Evolutionary conservation across 2,888 invertebrate species (phyloP).

Genomic region (Hirtodrosophila confusa): DNA sequence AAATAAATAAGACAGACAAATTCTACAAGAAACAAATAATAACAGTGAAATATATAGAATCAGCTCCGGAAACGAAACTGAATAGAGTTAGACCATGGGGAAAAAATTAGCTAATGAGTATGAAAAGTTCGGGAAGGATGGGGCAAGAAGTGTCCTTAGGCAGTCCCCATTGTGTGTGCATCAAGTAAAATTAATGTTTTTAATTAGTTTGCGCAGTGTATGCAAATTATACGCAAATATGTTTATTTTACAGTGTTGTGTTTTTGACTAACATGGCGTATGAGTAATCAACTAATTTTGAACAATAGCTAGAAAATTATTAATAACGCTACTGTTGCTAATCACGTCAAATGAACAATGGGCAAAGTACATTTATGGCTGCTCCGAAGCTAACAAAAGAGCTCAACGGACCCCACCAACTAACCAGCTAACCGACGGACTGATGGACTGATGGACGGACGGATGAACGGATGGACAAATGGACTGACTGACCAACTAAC

Average conservation of each 20-base stretch:
- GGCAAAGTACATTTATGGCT: slow-evolving; percentile 39
- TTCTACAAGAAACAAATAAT: no score
- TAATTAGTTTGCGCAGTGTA: background rate
- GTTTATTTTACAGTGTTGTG: slow-evolving; percentile 6
- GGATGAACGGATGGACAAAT: slow-evolving; percentile 10
- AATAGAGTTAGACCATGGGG: no score
- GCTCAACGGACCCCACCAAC: slow-evolving; percentile 9
- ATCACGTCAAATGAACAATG: slow-evolving; percentile 67
- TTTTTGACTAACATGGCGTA: slow-evolving; percentile 32
- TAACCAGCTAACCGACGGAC: slow-evolving; percentile 24
- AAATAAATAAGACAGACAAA: no score
- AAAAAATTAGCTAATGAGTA: no score
- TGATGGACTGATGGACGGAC: slow-evolving; percentile 4
- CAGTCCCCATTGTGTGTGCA: no score
- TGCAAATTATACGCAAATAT: background rate
- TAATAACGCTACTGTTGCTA: slow-evolving; percentile 62
- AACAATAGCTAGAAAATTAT: slow-evolving; percentile 59
- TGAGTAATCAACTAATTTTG: slow-evolving; percentile 49
- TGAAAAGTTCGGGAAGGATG: no score
- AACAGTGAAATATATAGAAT: no score
- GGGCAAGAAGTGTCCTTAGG: no score
- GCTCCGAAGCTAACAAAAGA: slow-evolving; percentile 58
- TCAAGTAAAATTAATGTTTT: no score
- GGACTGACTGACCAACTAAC: slow-evolving; percentile 50
- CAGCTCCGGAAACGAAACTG: no score